Percentiles rank a stretch among this genome's conserved stretches.
Conservation (phyloP, 2,888 invertebrate species). For the Trichopoda pennipes region DNA sequence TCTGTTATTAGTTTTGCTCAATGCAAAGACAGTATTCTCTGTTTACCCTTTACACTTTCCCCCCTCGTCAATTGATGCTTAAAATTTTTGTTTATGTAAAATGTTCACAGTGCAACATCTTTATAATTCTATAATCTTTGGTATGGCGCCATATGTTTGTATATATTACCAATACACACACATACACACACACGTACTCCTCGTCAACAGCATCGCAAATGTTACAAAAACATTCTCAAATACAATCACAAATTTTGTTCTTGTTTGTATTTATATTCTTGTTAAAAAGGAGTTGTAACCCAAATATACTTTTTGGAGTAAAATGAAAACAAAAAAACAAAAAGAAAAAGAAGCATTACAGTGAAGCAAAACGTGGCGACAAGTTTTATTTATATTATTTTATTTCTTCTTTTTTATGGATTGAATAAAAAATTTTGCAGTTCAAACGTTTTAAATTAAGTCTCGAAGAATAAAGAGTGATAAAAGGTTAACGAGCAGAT, state of each 20-base stretch:
- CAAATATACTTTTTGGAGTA: slow-evolving; percentile 14
- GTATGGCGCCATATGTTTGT: slow-evolving; percentile 49
- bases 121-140: too few relatives aligned
- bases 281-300: slow-evolving; percentile 40
- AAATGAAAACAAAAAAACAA: not conserved
- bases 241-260: not conserved
- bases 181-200: slow-evolving; percentile 19
- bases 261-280: slow-evolving; percentile 12
- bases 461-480: too few relatives aligned
- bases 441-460: too few relatives aligned
- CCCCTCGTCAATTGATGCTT: too few relatives aligned
- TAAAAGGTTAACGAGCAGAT: too few relatives aligned
- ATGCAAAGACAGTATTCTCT: too few relatives aligned
- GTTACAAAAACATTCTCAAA: slow-evolving; percentile 15
- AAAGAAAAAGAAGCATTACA: not conserved
- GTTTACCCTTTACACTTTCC: too few relatives aligned
- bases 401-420: too few relatives aligned
- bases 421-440: too few relatives aligned
- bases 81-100: too few relatives aligned
- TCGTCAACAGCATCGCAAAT: slow-evolving; percentile 32
- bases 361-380: not conserved
- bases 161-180: slow-evolving; percentile 20
- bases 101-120: too few relatives aligned
- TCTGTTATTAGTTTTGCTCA: too few relatives aligned
- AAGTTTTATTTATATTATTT: not conserved